These are phyloP conservation scores for Brachyopa scutellaris DNA, from an alignment of 2,888 invertebrate genomes.

Conservation along the genomic window DNA sequence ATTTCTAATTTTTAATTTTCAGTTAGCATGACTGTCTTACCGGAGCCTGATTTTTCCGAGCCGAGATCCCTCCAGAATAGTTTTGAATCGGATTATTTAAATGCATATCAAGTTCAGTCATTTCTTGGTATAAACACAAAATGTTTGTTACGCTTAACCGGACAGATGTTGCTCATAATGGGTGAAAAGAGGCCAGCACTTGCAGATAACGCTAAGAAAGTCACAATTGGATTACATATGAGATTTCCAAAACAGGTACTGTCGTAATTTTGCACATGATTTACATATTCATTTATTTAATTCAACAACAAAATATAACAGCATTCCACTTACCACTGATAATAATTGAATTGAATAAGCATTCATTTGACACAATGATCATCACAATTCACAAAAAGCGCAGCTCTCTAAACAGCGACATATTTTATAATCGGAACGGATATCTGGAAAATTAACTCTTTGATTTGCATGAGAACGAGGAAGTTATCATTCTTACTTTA, in stretches of 20 bases:
- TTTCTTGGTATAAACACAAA: slow-evolving; percentile 85
- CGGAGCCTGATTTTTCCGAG: slow-evolving; percentile 77
- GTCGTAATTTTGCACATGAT: no score
- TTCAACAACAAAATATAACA: no score
- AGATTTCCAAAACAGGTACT: slow-evolving; percentile 95
- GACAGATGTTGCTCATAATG: slow-evolving; percentile 87
- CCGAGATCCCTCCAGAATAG: slow-evolving; percentile 75
- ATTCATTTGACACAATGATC: no score
- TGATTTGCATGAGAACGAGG: no score
- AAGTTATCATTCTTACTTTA: no score
- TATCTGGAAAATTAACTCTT: no score
- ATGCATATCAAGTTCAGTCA: slow-evolving; percentile 76
- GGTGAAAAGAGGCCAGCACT: slow-evolving; percentile 81
- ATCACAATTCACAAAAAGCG: no score
- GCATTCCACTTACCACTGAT: no score
- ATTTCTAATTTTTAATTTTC: not conserved
- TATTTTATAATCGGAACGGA: no score
- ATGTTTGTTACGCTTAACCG: slow-evolving; percentile 93
- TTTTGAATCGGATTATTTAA: slow-evolving; percentile 76
- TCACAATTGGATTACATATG: slow-evolving; percentile 94
- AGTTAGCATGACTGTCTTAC: slow-evolving; percentile 78
- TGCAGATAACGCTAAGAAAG: slow-evolving; percentile 81
- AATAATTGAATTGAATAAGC: no score
- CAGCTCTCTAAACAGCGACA: no score
- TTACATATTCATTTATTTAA: no score